Percentiles rank a stretch among this genome's conserved stretches.
These are phyloP conservation scores for Intellagama lesueurii DNA, from an alignment of 2,797 vertebrate species.

Conservation along the genomic window DNA sequence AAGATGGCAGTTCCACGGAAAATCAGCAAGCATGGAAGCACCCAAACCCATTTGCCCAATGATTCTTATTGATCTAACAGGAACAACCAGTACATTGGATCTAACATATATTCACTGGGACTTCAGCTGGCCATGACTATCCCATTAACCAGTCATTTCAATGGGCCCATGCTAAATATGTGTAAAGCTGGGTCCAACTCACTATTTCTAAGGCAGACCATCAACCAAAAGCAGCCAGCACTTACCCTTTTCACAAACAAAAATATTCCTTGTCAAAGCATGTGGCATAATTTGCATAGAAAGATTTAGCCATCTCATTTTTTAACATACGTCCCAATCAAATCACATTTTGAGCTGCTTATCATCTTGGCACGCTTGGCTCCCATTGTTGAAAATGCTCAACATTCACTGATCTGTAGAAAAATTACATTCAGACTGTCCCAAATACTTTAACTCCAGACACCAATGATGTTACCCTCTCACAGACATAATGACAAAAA, in stretches of 20 bases:
- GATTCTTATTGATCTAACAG: background rate
- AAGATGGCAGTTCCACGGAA: too few relatives aligned
- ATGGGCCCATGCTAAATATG: background rate
- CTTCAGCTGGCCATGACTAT: background rate
- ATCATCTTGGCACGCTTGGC: conserved; percentile 4
- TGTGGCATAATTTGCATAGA: background rate
- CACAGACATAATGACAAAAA: background rate
- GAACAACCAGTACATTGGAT: background rate
- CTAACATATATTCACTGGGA: background rate
- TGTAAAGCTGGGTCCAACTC: background rate
- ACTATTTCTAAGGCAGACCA: background rate
- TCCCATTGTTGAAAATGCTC: background rate
- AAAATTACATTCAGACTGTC: background rate
- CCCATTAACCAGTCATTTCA: background rate
- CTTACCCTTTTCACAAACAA: background rate
- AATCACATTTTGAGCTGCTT: conserved; percentile 18
- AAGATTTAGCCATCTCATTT: background rate
- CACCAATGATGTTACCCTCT: background rate
- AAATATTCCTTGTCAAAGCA: background rate
- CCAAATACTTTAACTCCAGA: background rate
- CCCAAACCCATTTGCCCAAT: background rate
- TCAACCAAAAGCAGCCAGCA: background rate
- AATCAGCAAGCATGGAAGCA: background rate
- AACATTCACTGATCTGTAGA: conserved; percentile 1
- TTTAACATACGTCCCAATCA: background rate